Evolutionary conservation across 1,140 invertebrate genomes (phyloP).

Genomic region (Caenorhabditis brenneri): DNA sequence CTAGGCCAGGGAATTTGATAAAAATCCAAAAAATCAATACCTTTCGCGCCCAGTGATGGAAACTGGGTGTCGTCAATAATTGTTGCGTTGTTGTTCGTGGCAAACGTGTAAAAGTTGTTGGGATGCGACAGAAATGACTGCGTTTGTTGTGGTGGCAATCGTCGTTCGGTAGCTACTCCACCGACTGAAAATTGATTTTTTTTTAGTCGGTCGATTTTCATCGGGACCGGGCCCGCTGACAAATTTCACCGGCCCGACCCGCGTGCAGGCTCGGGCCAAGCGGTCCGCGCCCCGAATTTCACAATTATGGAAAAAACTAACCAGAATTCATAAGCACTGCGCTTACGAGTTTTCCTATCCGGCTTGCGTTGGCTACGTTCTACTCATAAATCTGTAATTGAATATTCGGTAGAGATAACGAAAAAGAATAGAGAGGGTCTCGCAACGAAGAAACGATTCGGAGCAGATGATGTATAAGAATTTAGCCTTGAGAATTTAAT

Average conservation of each 20-base stretch:
- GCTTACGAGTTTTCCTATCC: conserved; percentile 13
- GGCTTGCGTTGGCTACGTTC: not conserved
- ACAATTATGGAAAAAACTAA: not conserved
- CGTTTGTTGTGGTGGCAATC: conserved; percentile 30
- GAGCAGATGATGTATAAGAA: no score
- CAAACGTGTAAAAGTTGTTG: not conserved
- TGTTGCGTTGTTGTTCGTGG: conserved; percentile 30
- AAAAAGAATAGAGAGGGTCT: not conserved
- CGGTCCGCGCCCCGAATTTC: not conserved
- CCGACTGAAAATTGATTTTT: conserved; percentile 25
- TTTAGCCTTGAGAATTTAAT: no score
- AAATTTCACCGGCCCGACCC: no score
- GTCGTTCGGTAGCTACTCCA: conserved; percentile 49
- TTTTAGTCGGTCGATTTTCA: not conserved
- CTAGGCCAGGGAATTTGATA: not conserved
- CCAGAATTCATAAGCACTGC: conserved; percentile 40
- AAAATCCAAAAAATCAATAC: conserved; percentile 26
- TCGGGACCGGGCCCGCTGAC: no score
- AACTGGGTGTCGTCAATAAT: conserved; percentile 63
- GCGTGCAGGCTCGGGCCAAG: no score
- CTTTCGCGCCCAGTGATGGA: conserved; percentile 59
- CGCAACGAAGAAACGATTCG: not conserved
- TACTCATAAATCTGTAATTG: conserved; percentile 24
- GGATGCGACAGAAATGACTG: no score
- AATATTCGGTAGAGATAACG: not conserved